Evolutionary conservation across 2,113 vertebrate genomes (phyloP), one percentile per base, ranked within the genome.

Genomic region (Pollimyrus isidori): DNA sequence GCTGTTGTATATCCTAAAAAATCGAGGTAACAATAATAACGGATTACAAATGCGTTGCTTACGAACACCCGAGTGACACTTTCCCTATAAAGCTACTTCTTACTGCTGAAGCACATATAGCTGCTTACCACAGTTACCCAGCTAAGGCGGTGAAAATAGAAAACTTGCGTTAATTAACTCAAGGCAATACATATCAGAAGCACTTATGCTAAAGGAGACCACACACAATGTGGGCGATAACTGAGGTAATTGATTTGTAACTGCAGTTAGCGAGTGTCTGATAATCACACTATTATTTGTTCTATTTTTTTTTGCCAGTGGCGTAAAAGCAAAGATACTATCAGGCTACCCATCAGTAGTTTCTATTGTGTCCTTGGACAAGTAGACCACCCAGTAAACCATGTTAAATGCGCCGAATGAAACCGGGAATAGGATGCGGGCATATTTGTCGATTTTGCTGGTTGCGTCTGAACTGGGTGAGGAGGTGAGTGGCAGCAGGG

Each of bases 311-410:
- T 86, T 89, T 82, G 5, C 39, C 26, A 82, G 2, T 35, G 95
- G 94, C 91, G 94, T 94, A 52, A 86, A 53, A 53, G 11, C 42
- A 52, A 15, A 52, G 91, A 93, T 93, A 94, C 94, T 93, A 93
- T 94, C 93, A 93, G 94, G 42, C 94, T 97, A 96, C 91, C 95
- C 97, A 93, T 96, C 97, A 2, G 95, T 96, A 91, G 96, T 95
- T 94, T 98, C 97, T 97, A 97, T 97, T 3, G 97, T 98, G 92
- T 99, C 98, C 94, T 98, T 99, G 7, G 98, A 99, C 94, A 99
- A 95, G 96, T 99, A 99, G 89, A 99, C 98, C 92, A 99, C 98
- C 98, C 98, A 99, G 94, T 99, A 99, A 90, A 99, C 98, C 97
- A 99, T 98, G 93, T 99, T 99, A 94, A 99, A 99, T 88, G 97